Conservation (phyloP, 1,140 invertebrate species). For the Panagrolaimus sp. region DNA sequence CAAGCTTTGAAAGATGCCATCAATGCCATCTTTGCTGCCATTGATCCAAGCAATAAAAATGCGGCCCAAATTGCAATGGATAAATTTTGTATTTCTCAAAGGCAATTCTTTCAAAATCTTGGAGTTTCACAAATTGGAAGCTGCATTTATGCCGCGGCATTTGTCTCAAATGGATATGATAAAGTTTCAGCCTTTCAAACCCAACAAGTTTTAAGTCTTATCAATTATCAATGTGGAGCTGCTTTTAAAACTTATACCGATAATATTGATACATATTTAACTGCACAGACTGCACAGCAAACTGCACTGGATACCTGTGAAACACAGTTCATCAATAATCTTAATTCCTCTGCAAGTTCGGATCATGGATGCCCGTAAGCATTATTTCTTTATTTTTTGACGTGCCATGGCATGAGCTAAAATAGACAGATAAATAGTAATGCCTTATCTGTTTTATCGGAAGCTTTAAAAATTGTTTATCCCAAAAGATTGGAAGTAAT, state of each 20-base stretch:
- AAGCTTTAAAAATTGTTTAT: too few relatives aligned
- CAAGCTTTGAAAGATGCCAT: neutral
- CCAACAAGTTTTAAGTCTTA: neutral
- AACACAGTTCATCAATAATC: neutral
- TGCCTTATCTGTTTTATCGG: too few relatives aligned
- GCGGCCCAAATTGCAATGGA: neutral
- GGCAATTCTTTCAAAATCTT: neutral
- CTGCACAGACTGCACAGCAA: neutral
- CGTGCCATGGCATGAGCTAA: too few relatives aligned
- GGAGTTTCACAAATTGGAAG: neutral
- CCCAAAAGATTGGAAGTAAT: too few relatives aligned
- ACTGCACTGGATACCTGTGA: neutral
- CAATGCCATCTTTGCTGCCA: neutral
- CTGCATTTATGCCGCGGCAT: neutral
- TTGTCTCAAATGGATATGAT: neutral
- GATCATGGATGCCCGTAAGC: neutral
- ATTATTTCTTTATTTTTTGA: too few relatives aligned
- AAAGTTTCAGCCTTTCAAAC: neutral
- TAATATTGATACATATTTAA: neutral
- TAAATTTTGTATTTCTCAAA: conserved; percentile 2
- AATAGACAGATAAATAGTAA: too few relatives aligned
- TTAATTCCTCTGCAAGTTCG: neutral
- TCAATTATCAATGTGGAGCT: conserved; percentile 9
- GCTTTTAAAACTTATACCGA: neutral
- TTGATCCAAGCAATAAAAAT: neutral